Percentiles rank a stretch among this genome's conserved stretches.
phyloP scores from a whole-genome alignment of 1,140 invertebrate species.

The Cataglyphis hispanica region DNA sequence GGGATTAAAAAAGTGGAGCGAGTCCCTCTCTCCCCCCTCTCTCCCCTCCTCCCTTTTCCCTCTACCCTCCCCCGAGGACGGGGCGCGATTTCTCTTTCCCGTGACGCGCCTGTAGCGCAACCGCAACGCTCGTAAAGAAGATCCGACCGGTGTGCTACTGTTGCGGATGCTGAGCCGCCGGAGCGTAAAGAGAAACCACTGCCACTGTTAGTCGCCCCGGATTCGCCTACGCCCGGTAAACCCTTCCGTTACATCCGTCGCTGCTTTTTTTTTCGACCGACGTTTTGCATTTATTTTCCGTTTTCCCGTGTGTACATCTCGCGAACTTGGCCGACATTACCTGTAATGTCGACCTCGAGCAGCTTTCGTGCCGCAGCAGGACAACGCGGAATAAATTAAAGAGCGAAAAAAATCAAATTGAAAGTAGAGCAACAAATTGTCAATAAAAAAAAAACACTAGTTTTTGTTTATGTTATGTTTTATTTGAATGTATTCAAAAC shows the following conservation, averaged over 20 bases:
- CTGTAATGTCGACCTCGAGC: conserved; percentile 10
- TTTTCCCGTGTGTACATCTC: conserved; percentile 39
- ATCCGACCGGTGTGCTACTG: conserved; percentile 61
- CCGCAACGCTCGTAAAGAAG: conserved; percentile 77
- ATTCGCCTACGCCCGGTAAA: conserved; percentile 60
- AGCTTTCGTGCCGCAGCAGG: not conserved
- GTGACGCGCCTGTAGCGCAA: conserved; percentile 54
- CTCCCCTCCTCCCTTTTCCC: too few relatives aligned
- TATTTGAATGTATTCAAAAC: not conserved
- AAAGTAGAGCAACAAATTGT: not conserved
- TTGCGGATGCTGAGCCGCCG: conserved; percentile 63
- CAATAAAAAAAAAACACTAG: not conserved
- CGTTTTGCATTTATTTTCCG: conserved; percentile 55
- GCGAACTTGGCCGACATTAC: conserved; percentile 25
- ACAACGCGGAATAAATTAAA: not conserved
- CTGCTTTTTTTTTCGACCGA: conserved; percentile 62
- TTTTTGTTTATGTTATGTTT: not conserved
- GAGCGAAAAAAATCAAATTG: not conserved
- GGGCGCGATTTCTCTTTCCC: conserved; percentile 54
- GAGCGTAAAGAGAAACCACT: conserved; percentile 61
- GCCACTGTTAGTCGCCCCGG: conserved; percentile 12
- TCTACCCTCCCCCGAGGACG: not conserved
- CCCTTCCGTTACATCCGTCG: conserved; percentile 68
- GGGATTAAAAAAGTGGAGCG: conserved; percentile 74
- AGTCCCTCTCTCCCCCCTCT: not conserved